These are phyloP conservation scores for Poeciliopsis prolifica DNA, from an alignment of 2,113 vertebrate species.

Conservation along the genomic window DNA sequence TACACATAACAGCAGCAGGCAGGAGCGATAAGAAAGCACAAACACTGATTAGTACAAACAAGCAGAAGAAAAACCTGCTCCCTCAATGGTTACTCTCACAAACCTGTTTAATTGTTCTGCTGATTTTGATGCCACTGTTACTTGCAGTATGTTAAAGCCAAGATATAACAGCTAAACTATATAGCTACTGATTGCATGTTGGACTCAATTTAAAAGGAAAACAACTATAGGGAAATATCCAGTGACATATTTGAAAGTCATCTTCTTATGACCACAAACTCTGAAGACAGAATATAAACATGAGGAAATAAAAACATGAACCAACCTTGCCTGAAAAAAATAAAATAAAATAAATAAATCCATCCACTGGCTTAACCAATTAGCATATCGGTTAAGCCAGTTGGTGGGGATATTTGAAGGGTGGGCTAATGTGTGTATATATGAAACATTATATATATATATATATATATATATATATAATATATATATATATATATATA, in stretches of 20 bases:
- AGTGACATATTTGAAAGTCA: background rate
- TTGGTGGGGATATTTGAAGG: too few species aligned
- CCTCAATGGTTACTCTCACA: background rate
- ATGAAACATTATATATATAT: too few species aligned
- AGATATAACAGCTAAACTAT: conserved; percentile 2
- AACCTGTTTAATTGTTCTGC: background rate
- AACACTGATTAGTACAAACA: conserved; percentile 29
- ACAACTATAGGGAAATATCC: background rate
- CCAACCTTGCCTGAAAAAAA: background rate
- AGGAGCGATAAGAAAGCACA: conserved; percentile 29
- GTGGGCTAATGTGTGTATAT: too few species aligned
- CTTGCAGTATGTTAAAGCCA: background rate
- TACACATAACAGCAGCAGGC: conserved; percentile 25
- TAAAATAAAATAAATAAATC: background rate
- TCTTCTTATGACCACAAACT: conserved; percentile 6
- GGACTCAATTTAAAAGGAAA: background rate
- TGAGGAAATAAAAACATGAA: conserved; percentile 3
- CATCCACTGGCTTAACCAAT: too few species aligned
- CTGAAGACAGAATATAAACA: conserved; percentile 7
- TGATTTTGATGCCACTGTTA: background rate
- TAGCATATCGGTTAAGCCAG: background rate
- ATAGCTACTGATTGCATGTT: background rate
- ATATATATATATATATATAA: too few species aligned
- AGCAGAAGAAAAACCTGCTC: background rate
- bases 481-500: too few species aligned